A percentile compares a stretch with the other conserved stretches of the same genome.
phyloP scores from a whole-genome alignment of 2,113 vertebrate genomes.

The Pimephales promelas region DNA sequence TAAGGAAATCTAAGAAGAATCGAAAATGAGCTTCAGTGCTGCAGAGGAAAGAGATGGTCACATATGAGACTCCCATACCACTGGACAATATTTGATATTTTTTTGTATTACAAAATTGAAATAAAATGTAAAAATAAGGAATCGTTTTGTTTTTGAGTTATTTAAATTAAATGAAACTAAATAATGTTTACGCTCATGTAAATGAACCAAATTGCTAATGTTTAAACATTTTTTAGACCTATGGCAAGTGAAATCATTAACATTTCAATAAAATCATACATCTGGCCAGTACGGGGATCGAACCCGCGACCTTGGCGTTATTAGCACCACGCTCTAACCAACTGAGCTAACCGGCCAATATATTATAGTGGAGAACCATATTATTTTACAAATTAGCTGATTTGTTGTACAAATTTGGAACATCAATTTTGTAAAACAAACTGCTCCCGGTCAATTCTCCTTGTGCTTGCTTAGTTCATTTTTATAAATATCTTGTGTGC shows the following conservation, averaged over 20 bases:
- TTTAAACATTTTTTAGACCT: not conserved
- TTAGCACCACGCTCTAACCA: conserved; percentile 69
- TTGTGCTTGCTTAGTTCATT: not conserved
- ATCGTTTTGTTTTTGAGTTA: not conserved
- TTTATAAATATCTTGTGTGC: not conserved
- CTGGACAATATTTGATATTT: not conserved
- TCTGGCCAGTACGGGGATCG: conserved; percentile 64
- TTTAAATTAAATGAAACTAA: not conserved
- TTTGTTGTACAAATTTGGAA: not conserved
- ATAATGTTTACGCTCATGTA: no score
- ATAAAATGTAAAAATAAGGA: not conserved
- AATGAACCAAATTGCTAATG: not conserved
- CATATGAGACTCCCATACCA: not conserved
- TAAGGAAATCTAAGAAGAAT: not conserved
- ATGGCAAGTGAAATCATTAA: no score
- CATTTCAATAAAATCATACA: rapidly evolving
- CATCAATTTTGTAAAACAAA: not conserved
- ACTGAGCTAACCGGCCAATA: conserved; percentile 68
- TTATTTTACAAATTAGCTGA: no score
- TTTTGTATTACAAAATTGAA: conserved; percentile 30
- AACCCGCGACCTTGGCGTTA: conserved; percentile 68
- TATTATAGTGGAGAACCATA: no score
- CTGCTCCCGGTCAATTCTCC: not conserved
- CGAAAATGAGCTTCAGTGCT: not conserved
- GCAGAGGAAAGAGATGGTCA: not conserved